Evolutionary conservation across 2,797 vertebrate species (phyloP).

Genomic region (Pempheris klunzingeri): DNA sequence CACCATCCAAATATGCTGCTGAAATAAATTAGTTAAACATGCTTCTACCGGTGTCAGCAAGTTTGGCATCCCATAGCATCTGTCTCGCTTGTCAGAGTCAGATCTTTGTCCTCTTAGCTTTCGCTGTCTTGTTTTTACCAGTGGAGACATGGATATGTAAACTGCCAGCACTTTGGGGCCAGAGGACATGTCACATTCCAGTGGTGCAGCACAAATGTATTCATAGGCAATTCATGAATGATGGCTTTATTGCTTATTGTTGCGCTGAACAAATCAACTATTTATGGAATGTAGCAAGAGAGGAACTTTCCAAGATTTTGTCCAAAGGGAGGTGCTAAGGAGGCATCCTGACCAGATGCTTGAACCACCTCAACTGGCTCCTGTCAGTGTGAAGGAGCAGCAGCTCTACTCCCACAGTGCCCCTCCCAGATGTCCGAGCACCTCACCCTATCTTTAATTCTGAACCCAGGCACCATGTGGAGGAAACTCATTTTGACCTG

Average conservation of each 20-base stretch:
- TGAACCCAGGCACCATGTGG: too few relatives aligned
- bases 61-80: constrained; percentile 17
- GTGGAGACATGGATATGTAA: constrained; percentile 77
- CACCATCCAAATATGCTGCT: constrained; percentile 4
- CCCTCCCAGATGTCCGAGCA: too few relatives aligned
- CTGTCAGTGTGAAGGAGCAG: too few relatives aligned
- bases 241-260: constrained; percentile 48
- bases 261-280: constrained; percentile 28
- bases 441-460: too few relatives aligned
- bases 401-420: too few relatives aligned
- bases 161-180: constrained; percentile 69
- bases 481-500: too few relatives aligned
- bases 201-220: constrained; percentile 60
- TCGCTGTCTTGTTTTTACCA: constrained; percentile 76
- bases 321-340: too few relatives aligned
- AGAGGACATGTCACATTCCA: constrained; percentile 71
- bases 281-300: constrained; percentile 8
- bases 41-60: constrained; percentile 5
- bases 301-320: neutral
- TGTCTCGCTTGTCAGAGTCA: constrained; percentile 58
- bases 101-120: constrained; percentile 74
- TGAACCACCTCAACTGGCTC: too few relatives aligned
- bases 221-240: constrained; percentile 38
- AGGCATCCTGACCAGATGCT: too few relatives aligned
- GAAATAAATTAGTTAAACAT: constrained; percentile 13